A percentile compares a stretch with the other conserved stretches of the same genome.
phyloP scores from a whole-genome alignment of 37 sponge, comb jelly and placozoan genomes.

The Ianthella basta region DNA sequence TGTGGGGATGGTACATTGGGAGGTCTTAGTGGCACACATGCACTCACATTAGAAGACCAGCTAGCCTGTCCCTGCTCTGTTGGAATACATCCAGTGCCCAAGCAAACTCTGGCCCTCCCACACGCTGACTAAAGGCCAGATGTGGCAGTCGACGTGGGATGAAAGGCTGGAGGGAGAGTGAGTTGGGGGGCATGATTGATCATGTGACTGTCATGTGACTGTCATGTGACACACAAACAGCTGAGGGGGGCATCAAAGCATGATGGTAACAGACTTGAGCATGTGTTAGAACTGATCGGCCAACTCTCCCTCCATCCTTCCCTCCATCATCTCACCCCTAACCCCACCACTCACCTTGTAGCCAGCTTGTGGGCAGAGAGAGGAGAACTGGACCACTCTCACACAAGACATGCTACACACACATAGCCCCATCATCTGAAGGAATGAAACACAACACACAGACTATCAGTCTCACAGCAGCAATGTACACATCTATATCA shows the following conservation, averaged over 20 bases:
- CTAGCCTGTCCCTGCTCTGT: neutral
- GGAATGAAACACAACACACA: too few species aligned
- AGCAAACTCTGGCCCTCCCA: neutral
- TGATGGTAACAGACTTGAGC: neutral
- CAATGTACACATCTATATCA: too few species aligned
- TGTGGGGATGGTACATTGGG: too few species aligned
- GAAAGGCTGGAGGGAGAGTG: conserved; percentile 6
- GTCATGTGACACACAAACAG: too few species aligned
- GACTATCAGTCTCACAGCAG: too few species aligned
- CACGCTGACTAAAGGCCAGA: neutral
- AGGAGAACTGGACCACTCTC: conserved; percentile 3
- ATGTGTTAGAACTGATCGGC: neutral
- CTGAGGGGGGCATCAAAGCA: too few species aligned
- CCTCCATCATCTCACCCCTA: neutral
- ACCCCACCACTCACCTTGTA: neutral
- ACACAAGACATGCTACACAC: conserved; percentile 9
- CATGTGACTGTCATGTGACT: too few species aligned
- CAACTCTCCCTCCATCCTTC: neutral
- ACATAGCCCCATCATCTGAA: neutral
- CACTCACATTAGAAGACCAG: too few species aligned
- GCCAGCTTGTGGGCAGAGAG: neutral
- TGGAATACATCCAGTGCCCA: neutral
- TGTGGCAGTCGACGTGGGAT: neutral
- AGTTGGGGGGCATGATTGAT: too few species aligned
- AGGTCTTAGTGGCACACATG: too few species aligned